These are phyloP conservation scores for Pangasius mekongensis DNA, from an alignment of 2,797 vertebrate genomes.

Conservation along the genomic window DNA sequence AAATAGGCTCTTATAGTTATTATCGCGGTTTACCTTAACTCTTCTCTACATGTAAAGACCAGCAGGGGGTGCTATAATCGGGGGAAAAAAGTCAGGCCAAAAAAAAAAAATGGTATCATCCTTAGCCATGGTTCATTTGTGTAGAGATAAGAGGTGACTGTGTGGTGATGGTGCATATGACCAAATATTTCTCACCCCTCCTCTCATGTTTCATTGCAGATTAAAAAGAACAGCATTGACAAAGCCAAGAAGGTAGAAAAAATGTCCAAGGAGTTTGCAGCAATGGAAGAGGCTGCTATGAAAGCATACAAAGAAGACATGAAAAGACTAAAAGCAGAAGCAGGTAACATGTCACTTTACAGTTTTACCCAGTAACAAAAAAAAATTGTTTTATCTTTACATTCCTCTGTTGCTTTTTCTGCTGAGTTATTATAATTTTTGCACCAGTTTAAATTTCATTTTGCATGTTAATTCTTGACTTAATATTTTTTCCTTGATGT, in stretches of 20 bases:
- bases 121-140: not conserved
- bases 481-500: not conserved
- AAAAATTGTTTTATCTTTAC: not conserved
- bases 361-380: not conserved
- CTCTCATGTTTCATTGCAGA: slow-evolving; percentile 72
- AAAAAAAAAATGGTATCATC: slow-evolving; percentile 7
- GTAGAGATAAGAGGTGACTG: slow-evolving; percentile 38
- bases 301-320: slow-evolving; percentile 94
- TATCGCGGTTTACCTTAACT: not conserved
- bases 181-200: slow-evolving; percentile 36
- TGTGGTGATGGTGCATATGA: not conserved
- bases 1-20: too few relatives aligned
- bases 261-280: slow-evolving; percentile 91
- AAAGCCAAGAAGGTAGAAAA: slow-evolving; percentile 90
- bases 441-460: not conserved
- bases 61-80: slow-evolving; percentile 4
- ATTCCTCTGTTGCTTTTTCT: not conserved
- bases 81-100: not conserved
- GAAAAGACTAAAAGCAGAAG: slow-evolving; percentile 84
- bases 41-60: not conserved
- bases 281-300: slow-evolving; percentile 93
- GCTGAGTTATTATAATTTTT: not conserved
- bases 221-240: slow-evolving; percentile 93
- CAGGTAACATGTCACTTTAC: slow-evolving; percentile 61
- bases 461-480: not conserved